These are phyloP conservation scores for Pachymerium ferrugineum DNA, from an alignment of 2,888 invertebrate genomes.

Conservation along the genomic window DNA sequence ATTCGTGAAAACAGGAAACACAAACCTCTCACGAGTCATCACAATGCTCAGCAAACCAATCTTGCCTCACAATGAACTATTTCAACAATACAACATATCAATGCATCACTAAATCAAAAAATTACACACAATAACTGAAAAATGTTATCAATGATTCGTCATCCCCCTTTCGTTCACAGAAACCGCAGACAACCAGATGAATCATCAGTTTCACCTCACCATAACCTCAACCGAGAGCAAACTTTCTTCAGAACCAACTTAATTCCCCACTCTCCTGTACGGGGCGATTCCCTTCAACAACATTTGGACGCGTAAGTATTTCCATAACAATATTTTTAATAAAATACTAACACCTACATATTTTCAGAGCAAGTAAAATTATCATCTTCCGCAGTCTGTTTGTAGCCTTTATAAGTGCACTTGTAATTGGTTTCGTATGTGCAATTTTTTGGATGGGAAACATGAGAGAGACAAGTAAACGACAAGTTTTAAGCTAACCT, in stretches of 20 bases:
- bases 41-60: too few relatives aligned
- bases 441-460: conserved; percentile 6
- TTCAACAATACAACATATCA: too few relatives aligned
- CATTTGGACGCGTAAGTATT: neutral
- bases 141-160: too few relatives aligned
- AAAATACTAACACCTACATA: neutral
- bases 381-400: neutral
- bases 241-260: neutral
- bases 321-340: neutral
- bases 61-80: too few relatives aligned
- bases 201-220: neutral
- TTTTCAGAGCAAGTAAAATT: neutral
- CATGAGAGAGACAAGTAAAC: neutral
- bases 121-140: too few relatives aligned
- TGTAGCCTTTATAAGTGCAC: neutral
- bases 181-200: neutral
- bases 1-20: too few relatives aligned
- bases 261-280: neutral
- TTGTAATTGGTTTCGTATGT: neutral
- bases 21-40: too few relatives aligned
- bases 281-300: neutral
- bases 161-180: neutral
- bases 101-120: too few relatives aligned
- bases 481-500: neutral
- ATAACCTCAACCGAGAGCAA: neutral